Percentiles rank a stretch among this genome's conserved stretches.
phyloP scores from a whole-genome alignment of 2,888 invertebrate species.

The Timandra comae region DNA sequence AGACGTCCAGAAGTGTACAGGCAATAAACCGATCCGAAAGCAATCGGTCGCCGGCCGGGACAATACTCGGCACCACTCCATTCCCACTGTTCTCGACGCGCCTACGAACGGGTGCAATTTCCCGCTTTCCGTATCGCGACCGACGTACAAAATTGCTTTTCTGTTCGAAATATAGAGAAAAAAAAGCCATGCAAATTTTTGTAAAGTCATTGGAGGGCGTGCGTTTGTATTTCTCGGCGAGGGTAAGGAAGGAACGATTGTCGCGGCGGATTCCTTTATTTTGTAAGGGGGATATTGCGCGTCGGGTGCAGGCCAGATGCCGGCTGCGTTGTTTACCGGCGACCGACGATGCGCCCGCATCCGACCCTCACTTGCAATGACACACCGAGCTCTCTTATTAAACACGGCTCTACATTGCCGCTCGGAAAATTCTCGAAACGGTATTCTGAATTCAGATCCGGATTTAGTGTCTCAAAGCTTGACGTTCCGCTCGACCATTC shows the following conservation, averaged over 20 bases:
- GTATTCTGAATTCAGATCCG: slow-evolving; percentile 16
- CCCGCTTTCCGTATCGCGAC: slow-evolving; percentile 65
- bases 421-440: slow-evolving; percentile 13
- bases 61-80: slow-evolving; percentile 57
- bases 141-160: slow-evolving; percentile 75
- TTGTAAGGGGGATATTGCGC: slow-evolving; percentile 74
- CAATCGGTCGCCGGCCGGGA: slow-evolving; percentile 55
- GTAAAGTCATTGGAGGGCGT: slow-evolving; percentile 74
- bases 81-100: slow-evolving; percentile 56
- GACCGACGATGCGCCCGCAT: slow-evolving; percentile 47
- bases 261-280: slow-evolving; percentile 73
- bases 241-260: slow-evolving; percentile 72
- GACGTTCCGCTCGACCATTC: neutral
- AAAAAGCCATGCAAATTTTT: slow-evolving; percentile 73
- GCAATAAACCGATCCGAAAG: slow-evolving; percentile 56
- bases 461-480: slow-evolving; percentile 15
- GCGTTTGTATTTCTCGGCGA: slow-evolving; percentile 73
- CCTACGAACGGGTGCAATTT: slow-evolving; percentile 68
- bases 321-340: slow-evolving; percentile 62
- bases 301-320: slow-evolving; percentile 70
- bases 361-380: slow-evolving; percentile 39
- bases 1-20: slow-evolving; percentile 40
- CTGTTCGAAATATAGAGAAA: slow-evolving; percentile 67
- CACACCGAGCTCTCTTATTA: slow-evolving; percentile 45
- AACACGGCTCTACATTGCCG: slow-evolving; percentile 28